Evolutionary conservation across 2,797 vertebrate genomes (phyloP).

Genomic region (Pampus argenteus): DNA sequence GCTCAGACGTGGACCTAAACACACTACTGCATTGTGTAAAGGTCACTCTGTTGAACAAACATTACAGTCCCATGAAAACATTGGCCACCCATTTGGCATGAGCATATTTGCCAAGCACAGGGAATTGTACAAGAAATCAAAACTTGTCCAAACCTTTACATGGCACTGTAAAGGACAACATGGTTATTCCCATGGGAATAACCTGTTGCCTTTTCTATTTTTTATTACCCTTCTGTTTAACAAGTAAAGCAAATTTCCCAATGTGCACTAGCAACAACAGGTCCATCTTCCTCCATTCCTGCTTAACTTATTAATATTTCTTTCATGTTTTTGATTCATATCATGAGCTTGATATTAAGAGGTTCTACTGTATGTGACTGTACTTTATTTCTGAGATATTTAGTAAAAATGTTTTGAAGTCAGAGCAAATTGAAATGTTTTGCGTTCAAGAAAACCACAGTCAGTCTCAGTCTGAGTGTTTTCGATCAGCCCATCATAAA

Average conservation of each 20-base stretch:
- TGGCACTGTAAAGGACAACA: background rate
- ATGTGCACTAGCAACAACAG: background rate
- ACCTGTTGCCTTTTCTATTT: background rate
- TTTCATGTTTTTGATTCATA: slow-evolving; percentile 46
- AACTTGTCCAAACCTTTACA: background rate
- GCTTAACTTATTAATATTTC: slow-evolving; percentile 39
- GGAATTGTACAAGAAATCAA: background rate
- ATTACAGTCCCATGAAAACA: background rate
- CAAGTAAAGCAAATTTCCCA: background rate
- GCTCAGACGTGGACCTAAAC: background rate
- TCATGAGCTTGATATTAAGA: slow-evolving; percentile 50
- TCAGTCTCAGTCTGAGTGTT: background rate
- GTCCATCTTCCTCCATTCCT: slow-evolving; percentile 24
- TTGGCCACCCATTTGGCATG: background rate
- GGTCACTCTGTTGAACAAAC: background rate
- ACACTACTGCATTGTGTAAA: background rate
- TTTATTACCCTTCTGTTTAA: background rate
- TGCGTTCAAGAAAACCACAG: background rate
- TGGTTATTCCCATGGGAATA: background rate
- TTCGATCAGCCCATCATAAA: background rate
- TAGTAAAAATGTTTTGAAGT: slow-evolving; percentile 11
- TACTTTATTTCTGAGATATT: slow-evolving; percentile 7
- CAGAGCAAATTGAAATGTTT: background rate
- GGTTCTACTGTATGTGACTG: slow-evolving; percentile 15
- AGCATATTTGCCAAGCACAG: too few species aligned